Conservation (phyloP, 1,140 invertebrate genomes). For the Dufourea novaeangliae region DNA sequence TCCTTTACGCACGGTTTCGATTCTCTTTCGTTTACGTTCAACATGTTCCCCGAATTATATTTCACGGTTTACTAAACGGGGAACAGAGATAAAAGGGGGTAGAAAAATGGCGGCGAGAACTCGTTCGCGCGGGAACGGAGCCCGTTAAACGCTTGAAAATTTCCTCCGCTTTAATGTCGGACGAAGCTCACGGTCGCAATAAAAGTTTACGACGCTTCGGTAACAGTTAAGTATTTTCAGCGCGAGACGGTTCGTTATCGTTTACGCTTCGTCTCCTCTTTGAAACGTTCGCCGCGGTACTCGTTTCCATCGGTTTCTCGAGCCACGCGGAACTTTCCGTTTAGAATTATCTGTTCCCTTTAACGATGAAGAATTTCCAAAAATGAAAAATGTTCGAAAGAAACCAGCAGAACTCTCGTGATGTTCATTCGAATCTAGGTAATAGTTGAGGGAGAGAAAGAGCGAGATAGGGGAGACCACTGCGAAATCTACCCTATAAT, state of each 20-base stretch:
- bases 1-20: too few relatives aligned
- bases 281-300: background rate
- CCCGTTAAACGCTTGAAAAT: slow-evolving; percentile 4
- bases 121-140: slow-evolving; percentile 6
- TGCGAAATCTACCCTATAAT: slow-evolving; percentile 12
- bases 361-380: too few relatives aligned
- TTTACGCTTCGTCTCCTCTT: slow-evolving; percentile 15
- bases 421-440: background rate
- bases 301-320: background rate
- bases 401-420: too few relatives aligned
- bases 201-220: slow-evolving; percentile 12
- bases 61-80: background rate
- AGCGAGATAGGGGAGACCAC: background rate
- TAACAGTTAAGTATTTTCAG: slow-evolving; percentile 5
- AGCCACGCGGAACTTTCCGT: background rate
- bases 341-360: background rate
- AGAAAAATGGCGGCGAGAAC: slow-evolving; percentile 1
- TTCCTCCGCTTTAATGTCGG: background rate
- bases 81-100: background rate
- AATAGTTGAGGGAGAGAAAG: too few relatives aligned
- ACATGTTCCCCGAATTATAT: background rate
- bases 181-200: background rate
- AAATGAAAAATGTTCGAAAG: too few relatives aligned
- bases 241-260: slow-evolving; percentile 8
- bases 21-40: background rate